Conservation (phyloP, 2,797 vertebrate genomes). For the Melanotaenia parkinsoni region DNA sequence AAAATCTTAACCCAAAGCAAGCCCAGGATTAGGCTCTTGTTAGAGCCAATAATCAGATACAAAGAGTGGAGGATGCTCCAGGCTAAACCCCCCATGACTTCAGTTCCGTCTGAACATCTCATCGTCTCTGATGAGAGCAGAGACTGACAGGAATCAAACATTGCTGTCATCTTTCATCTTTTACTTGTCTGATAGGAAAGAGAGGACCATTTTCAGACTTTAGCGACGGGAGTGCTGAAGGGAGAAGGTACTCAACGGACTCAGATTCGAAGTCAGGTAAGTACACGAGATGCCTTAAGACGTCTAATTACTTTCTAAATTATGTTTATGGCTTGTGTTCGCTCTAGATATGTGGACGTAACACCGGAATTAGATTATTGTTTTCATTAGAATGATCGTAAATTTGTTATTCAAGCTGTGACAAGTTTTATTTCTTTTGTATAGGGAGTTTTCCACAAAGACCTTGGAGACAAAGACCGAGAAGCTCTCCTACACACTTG, state of each 20-base stretch:
- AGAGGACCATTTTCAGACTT: slow-evolving; percentile 81
- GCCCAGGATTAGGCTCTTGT: slow-evolving; percentile 74
- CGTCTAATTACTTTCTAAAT: not conserved
- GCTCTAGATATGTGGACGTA: slow-evolving; percentile 1
- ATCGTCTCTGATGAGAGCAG: slow-evolving; percentile 26
- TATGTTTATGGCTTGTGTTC: not conserved
- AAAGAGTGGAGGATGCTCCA: slow-evolving; percentile 51
- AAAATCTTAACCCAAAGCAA: slow-evolving; percentile 80
- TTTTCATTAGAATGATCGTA: not conserved
- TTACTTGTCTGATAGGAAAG: slow-evolving; percentile 79
- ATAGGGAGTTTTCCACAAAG: slow-evolving; percentile 81
- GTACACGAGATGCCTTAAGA: not conserved
- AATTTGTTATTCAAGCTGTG: slow-evolving; percentile 3
- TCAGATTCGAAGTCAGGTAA: slow-evolving; percentile 84
- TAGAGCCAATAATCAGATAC: slow-evolving; percentile 78
- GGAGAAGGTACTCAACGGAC: slow-evolving; percentile 82
- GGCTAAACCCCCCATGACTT: slow-evolving; percentile 50
- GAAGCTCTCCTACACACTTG: slow-evolving; percentile 72
- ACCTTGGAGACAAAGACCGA: slow-evolving; percentile 79
- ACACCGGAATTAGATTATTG: slow-evolving; percentile 6
- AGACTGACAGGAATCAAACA: slow-evolving; percentile 40
- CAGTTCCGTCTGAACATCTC: slow-evolving; percentile 48
- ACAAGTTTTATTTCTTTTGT: slow-evolving; percentile 26
- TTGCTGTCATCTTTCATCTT: slow-evolving; percentile 53
- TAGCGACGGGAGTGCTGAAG: slow-evolving; percentile 82